Conservation (phyloP, 1,140 invertebrate genomes). For the Brachionus paranguensis region DNA sequence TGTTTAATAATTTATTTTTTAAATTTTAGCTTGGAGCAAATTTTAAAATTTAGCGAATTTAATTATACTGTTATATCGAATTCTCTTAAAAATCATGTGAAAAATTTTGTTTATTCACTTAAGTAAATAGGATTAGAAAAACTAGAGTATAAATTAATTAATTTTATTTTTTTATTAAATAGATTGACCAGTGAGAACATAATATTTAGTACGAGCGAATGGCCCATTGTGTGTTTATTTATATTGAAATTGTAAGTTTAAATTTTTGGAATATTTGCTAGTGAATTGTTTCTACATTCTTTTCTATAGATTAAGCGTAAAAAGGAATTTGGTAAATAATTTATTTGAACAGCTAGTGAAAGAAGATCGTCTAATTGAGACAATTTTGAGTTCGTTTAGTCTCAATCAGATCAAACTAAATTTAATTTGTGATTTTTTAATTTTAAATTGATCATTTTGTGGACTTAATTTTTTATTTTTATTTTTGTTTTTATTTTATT, state of each 20-base stretch:
- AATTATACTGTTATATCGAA: not conserved
- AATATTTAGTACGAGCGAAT: conserved; percentile 47
- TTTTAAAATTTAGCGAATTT: conserved; percentile 2
- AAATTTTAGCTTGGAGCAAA: not conserved
- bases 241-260: conserved; percentile 48
- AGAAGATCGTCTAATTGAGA: not conserved
- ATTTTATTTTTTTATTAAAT: not conserved
- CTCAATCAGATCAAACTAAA: conserved; percentile 8
- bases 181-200: conserved; percentile 48
- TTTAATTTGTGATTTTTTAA: conserved; percentile 21
- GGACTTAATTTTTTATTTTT: not conserved
- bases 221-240: conserved; percentile 46
- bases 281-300: not conserved
- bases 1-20: not conserved
- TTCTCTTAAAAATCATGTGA: conserved; percentile 14
- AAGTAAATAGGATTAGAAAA: conserved; percentile 6
- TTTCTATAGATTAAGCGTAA: not conserved
- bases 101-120: not conserved
- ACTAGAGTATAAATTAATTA: not conserved
- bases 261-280: not conserved
- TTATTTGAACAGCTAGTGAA: not conserved
- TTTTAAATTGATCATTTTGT: not conserved
- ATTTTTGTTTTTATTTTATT: too few relatives aligned
- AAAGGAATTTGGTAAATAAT: not conserved
- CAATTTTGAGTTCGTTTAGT: not conserved